phyloP scores from a whole-genome alignment of 2,888 invertebrate species.

The Didymodactylos carnosus region DNA sequence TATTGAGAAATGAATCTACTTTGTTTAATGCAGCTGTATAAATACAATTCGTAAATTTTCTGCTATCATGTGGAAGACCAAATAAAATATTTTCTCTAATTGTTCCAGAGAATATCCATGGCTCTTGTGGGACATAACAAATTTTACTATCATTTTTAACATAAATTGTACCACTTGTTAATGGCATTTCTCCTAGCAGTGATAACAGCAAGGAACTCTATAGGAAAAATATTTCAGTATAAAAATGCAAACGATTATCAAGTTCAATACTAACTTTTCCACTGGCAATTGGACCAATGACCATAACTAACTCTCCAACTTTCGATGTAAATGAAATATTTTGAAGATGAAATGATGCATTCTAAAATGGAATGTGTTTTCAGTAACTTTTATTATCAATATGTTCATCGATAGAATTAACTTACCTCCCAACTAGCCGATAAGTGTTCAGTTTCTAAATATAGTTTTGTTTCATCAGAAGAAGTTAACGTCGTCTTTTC shows the following conservation, averaged over 20 bases:
- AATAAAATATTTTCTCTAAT: conserved; percentile 79
- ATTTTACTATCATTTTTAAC: conserved; percentile 42
- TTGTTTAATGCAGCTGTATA: background rate
- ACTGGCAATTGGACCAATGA: conserved; percentile 68
- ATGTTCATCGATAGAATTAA: background rate
- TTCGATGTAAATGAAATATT: conserved; percentile 28
- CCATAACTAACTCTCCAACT: conserved; percentile 43
- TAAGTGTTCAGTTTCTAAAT: background rate
- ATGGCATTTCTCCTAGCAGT: conserved; percentile 51
- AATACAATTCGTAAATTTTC: conserved; percentile 33
- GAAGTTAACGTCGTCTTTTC: background rate
- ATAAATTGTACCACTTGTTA: conserved; percentile 39
- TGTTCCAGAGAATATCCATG: conserved; percentile 54
- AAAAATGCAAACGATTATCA: background rate
- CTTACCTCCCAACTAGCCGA: background rate
- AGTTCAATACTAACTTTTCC: conserved; percentile 45
- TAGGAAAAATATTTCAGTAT: background rate
- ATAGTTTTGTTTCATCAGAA: background rate
- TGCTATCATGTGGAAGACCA: conserved; percentile 46
- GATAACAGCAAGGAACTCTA: conserved; percentile 37
- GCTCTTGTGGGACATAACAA: conserved; percentile 54
- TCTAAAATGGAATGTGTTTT: background rate
- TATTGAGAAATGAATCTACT: background rate
- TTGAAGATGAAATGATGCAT: conserved; percentile 18
- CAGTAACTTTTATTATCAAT: background rate